Base-by-base conservation (phyloP, 2,113 vertebrate species). In the Melanerpes formicivorus region DNA sequence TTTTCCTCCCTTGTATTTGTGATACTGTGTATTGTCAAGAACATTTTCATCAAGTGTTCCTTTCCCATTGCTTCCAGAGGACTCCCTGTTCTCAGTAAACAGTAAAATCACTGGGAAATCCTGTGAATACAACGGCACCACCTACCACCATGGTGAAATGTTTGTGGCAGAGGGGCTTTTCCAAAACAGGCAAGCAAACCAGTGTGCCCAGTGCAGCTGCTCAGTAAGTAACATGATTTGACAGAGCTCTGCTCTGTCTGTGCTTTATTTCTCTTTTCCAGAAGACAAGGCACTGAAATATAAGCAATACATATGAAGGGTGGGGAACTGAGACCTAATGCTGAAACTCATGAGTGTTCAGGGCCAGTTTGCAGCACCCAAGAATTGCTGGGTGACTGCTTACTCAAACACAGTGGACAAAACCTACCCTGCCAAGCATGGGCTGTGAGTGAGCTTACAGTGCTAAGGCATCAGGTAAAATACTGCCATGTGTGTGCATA, bases 131-230 rank as follows among this genome's bases (percentile, higher is more conserved):
- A 98, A 98, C 4, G 98, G 98, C 65, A 97, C 97, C 44, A 98
- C 96, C 78, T 98, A 98, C 90, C 97, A 98, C 55, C 98, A 98
- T 0, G 98, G 97, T 0, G 98, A 98, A 85, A 97, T 98, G 86
- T 98, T 98, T 84, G 89, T 97, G 93, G 97, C 97, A 44, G 98
- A 98, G 80, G 98, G 98, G 16, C 97, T 98, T 48, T 98, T 98
- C 96, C 97, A 97, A 90, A 97, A 97, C 84, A 97, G 97, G 65
- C 98, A 98, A 94, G 95, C 97, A 82, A 98, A 98, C 93, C 98
- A 98, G 34, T 98, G 98, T 70, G 97, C 97, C 77, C 98, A 98
- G 87, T 98, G 98, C 95, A 98, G 97, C 89, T 98, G 98, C 93
- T 98, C 98, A 78, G 98, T 98, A 97, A 97, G 98, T 97, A 81